Evolutionary conservation across 1,140 invertebrate genomes (phyloP).

Genomic region (Drosophila dunni): DNA sequence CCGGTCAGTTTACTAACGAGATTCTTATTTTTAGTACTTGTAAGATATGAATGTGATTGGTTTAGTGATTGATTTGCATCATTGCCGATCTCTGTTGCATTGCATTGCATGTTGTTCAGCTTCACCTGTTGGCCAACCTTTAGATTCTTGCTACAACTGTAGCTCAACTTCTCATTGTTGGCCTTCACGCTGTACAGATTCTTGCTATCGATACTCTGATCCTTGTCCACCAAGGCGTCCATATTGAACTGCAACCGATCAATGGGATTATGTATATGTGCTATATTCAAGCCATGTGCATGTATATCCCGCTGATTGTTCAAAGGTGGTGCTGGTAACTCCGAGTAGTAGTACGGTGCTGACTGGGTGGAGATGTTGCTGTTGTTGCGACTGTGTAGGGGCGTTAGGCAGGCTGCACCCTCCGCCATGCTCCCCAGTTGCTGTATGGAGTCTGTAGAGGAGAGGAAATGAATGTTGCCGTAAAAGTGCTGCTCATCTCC

Average conservation of each 20-base stretch:
- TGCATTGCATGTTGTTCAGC: conserved; percentile 51
- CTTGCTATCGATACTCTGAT: conserved; percentile 89
- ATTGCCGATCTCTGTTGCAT: conserved; percentile 32
- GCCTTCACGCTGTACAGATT: conserved; percentile 90
- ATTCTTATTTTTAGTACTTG: conserved; percentile 76
- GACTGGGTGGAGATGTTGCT: conserved; percentile 86
- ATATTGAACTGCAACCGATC: conserved; percentile 83
- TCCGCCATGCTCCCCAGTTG: conserved; percentile 43
- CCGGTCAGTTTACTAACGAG: conserved; percentile 68
- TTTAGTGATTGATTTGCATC: conserved; percentile 52
- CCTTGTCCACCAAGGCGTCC: conserved; percentile 89
- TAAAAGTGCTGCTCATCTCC: conserved; percentile 80
- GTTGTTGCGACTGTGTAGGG: conserved; percentile 80
- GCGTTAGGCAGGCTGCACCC: conserved; percentile 54
- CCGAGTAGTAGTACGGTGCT: conserved; percentile 95
- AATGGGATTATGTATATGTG: conserved; percentile 92
- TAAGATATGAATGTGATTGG: conserved; percentile 69
- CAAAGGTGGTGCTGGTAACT: conserved; percentile 85
- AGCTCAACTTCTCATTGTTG: conserved; percentile 78
- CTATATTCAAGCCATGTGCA: conserved; percentile 88
- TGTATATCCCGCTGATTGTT: conserved; percentile 89
- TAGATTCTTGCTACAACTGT: conserved; percentile 71
- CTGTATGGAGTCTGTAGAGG: conserved; percentile 80
- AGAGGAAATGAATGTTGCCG: conserved; percentile 82
- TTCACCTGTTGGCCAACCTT: conserved; percentile 53